Evolutionary conservation across 2,888 invertebrate species (phyloP), one percentile per base, ranked within the genome.

Genomic region (Mythimna impura): DNA sequence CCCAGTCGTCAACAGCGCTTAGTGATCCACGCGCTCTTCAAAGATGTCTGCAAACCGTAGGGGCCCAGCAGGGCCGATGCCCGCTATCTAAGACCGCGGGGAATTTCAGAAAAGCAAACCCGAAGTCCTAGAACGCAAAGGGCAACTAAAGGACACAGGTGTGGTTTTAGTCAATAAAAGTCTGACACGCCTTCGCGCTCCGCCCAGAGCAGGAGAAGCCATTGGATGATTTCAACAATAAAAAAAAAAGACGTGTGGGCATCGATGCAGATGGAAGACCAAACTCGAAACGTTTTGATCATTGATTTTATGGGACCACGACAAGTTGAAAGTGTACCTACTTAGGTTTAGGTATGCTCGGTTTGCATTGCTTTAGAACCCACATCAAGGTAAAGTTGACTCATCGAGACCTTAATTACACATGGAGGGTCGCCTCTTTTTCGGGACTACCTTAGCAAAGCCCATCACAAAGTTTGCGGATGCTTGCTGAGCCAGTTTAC

Each of bases 351-450:
- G 83, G 84, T 86, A 87, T 83, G 82, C 76, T 84, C 73, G 78
- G 89, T 89, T 89, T 86, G 84, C 89, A 86, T 89, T 89, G 89
- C 90, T 90, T 91, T 90, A 88, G 88, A 92, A 92, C 92, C 93
- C 93, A 93, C 91, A 91, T 93, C 93, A 93, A 87, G 90, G 89
- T 80, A 90, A 93, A 93, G 91, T 94, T 93, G 92, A 92, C 91
- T 91, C 92, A 90, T 89, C 87, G 88, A 88, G 89, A 87, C 90
- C 91, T 92, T 93, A 94, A 94, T 94, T 94, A 94, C 91, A 90
- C 89, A 89, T 89, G 87, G 86, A 90, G 90, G 90, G 90, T 89
- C 87, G 86, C 84, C 64, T 91, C 90, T 90, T 92, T 93, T 93
- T 90, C 77, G 85, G 86, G 84, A 66, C 86, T 82, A 86, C 89